These are phyloP conservation scores for Psylliodes chrysocephalus DNA, from an alignment of 2,888 invertebrate species.

Conservation along the genomic window DNA sequence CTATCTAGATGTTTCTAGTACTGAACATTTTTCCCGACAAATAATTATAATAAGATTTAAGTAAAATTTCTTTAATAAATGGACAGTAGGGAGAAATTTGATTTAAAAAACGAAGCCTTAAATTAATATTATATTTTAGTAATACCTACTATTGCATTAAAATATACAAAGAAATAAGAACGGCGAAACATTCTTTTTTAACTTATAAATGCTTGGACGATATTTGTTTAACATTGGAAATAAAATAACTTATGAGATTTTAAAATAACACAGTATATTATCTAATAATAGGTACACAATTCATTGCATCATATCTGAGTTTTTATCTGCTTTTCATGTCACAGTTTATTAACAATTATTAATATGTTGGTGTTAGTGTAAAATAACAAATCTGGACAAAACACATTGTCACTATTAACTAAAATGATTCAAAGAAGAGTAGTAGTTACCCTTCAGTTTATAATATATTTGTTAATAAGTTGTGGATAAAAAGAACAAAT, in stretches of 20 bases:
- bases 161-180: conserved; percentile 46
- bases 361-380: too few relatives aligned
- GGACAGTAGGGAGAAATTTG: neutral
- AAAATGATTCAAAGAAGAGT: too few relatives aligned
- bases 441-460: too few relatives aligned
- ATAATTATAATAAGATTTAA: too few relatives aligned
- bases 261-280: conserved; percentile 48
- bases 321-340: conserved; percentile 1
- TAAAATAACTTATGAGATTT: conserved; percentile 41
- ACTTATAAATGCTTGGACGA: conserved; percentile 48
- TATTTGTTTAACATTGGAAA: conserved; percentile 37
- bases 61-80: too few relatives aligned
- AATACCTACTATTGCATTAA: conserved; percentile 50
- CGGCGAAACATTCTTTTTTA: conserved; percentile 39
- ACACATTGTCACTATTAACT: too few relatives aligned
- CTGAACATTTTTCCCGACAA: too few relatives aligned
- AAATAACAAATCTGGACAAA: too few relatives aligned
- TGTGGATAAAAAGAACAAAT: neutral
- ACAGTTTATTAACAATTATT: neutral
- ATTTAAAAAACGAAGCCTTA: conserved; percentile 22
- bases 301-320: conserved; percentile 60
- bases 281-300: conserved; percentile 66
- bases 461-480: neutral
- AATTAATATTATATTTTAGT: conserved; percentile 47
- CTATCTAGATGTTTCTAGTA: too few relatives aligned